Conservation (phyloP, 2,888 invertebrate species). For the Argyra leucocephala region DNA sequence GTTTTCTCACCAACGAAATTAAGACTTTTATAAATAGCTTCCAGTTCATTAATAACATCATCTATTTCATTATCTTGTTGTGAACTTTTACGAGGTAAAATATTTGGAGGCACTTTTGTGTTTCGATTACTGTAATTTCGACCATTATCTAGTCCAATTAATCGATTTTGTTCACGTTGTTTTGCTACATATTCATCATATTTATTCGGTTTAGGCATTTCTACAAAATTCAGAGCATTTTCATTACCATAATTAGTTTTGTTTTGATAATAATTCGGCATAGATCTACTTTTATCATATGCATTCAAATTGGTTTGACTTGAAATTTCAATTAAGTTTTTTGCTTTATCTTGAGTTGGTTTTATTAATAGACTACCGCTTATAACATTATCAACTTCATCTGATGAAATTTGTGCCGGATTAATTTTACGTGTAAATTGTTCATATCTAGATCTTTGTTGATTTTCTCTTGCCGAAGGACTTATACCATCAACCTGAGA, state of each 20-base stretch:
- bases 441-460: constrained; percentile 32
- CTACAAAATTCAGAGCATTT: constrained; percentile 8
- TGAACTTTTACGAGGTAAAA: constrained; percentile 34
- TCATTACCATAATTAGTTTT: constrained; percentile 15
- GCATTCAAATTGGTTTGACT: constrained; percentile 27
- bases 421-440: constrained; percentile 32
- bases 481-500: neutral
- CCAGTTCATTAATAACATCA: constrained; percentile 79
- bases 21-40: constrained; percentile 82
- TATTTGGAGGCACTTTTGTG: constrained; percentile 28
- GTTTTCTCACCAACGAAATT: constrained; percentile 67
- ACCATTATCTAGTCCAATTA: constrained; percentile 19
- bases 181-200: constrained; percentile 42
- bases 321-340: constrained; percentile 36
- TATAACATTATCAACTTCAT: constrained; percentile 32
- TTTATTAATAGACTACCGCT: constrained; percentile 39
- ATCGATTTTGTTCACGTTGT: constrained; percentile 33
- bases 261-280: constrained; percentile 40
- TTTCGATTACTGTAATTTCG: constrained; percentile 11
- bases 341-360: constrained; percentile 30
- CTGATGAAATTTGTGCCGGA: constrained; percentile 16
- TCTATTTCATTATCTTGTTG: constrained; percentile 53
- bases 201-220: constrained; percentile 34
- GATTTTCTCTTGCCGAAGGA: constrained; percentile 27
- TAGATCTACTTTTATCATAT: constrained; percentile 36